Base-by-base conservation (phyloP, 2,797 vertebrate genomes). In the Erpetoichthys calabaricus region DNA sequence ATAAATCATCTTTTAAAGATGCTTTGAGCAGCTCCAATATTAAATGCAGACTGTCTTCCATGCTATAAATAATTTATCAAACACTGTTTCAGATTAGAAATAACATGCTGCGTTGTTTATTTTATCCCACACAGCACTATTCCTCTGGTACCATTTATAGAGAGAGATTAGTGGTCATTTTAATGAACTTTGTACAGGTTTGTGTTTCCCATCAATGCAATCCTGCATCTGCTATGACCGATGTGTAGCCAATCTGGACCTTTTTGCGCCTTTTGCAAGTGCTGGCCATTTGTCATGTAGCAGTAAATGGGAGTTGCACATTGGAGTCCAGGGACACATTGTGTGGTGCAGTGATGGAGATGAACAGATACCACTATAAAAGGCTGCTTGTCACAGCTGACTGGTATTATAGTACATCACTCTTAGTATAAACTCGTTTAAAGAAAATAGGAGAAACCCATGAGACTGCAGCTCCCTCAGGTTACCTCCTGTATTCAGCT, bases 1-100 rank as follows among this genome's bases (percentile, higher is more conserved):
- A 97, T 98, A 97, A 97, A 98, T 97, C 95, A 97, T 96, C 89
- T 94, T 98, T 94, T 94, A 97, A 92, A 89, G 88, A 92, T 79
- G 88, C 87, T 81, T 82, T 80, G 81, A 75, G 87, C 89, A 88
- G 91, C 87, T 82, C 91, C 80, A 77, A 84, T 91, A 91, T 96
- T 95, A 96, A 96, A 91, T 90, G 89, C 89, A 82, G 86, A 85
- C 89, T 89, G 90, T 90, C 85, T 88, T 84, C 86, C 76, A 80
- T 73, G 86, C 89, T 90, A 91, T 96, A 97, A 98, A 98, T 97
- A 94, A 97, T 98, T 93, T 91, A 97, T 96, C 91, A 94, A 89
- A 86, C 81, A 75, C 74, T 62, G 3, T 79, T 86, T 79, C 73
- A 74, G 80, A 84, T 82, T 75, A 78, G 75, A 74, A 73, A 66